phyloP scores from a whole-genome alignment of 2,113 vertebrate species.

The Crotophaga sulcirostris region DNA sequence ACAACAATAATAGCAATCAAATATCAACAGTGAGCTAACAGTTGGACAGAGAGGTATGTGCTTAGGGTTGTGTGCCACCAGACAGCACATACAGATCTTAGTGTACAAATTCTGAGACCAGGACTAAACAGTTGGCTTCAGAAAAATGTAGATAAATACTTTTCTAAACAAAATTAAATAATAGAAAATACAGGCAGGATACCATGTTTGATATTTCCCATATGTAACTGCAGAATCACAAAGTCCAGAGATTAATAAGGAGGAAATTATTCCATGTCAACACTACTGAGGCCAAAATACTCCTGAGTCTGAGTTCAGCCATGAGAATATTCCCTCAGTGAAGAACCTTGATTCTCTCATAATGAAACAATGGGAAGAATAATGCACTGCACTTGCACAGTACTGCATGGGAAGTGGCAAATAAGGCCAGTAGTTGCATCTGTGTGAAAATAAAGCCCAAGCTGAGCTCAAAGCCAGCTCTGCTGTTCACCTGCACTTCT shows the following conservation, averaged over 20 bases:
- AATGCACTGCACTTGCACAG: not conserved
- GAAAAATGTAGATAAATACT: not conserved
- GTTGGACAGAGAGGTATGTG: not conserved
- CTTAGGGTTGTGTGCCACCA: not conserved
- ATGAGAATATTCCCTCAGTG: not conserved
- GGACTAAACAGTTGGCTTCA: not conserved
- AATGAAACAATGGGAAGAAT: not conserved
- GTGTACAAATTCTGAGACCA: not conserved
- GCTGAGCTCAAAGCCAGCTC: conserved; percentile 34
- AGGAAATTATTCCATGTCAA: not conserved
- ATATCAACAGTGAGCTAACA: not conserved
- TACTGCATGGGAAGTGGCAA: conserved; percentile 1
- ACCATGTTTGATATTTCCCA: not conserved
- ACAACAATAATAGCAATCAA: not conserved
- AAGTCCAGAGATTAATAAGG: not conserved
- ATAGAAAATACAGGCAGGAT: not conserved
- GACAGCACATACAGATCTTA: not conserved
- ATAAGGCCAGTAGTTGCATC: conserved; percentile 23
- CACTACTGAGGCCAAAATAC: not conserved
- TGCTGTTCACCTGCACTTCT: conserved; percentile 9
- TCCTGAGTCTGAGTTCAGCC: not conserved
- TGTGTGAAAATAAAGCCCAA: not conserved
- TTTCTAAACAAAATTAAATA: conserved; percentile 14
- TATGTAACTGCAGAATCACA: not conserved
- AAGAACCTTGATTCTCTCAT: not conserved